phyloP scores from a whole-genome alignment of 2,888 invertebrate genomes.

The Drosophila neutralis region DNA sequence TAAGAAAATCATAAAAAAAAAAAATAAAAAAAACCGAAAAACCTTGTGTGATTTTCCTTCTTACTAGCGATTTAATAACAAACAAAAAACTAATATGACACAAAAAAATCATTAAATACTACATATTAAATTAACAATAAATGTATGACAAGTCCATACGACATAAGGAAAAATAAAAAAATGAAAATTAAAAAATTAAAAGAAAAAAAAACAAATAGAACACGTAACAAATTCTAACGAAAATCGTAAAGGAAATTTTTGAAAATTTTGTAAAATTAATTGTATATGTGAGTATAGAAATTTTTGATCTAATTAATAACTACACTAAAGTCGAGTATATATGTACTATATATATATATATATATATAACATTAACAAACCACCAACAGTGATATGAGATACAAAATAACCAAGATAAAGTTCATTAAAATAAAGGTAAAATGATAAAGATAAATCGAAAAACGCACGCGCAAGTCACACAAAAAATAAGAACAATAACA shows the following conservation, averaged over 20 bases:
- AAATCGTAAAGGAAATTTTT: conserved; percentile 37
- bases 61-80: conserved; percentile 66
- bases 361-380: conserved; percentile 69
- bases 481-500: conserved; percentile 20
- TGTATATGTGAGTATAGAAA: conserved; percentile 70
- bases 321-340: conserved; percentile 27
- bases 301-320: conserved; percentile 61
- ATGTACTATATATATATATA: conserved; percentile 3
- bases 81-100: conserved; percentile 31
- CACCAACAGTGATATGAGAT: conserved; percentile 80
- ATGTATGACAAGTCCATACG: conserved; percentile 72
- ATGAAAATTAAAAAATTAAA: fast-evolving
- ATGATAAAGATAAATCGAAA: conserved; percentile 13
- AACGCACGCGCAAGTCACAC: conserved; percentile 25
- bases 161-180: conserved; percentile 45
- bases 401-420: conserved; percentile 57
- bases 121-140: conserved; percentile 27
- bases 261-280: conserved; percentile 72
- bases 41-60: conserved; percentile 74
- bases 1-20: conserved; percentile 45
- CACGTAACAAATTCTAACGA: conserved; percentile 45
- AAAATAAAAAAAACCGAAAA: conserved; percentile 40
- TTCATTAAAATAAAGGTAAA: conserved; percentile 38
- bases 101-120: conserved; percentile 22
- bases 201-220: conserved; percentile 27